These are phyloP conservation scores for Speoplatyrhinus poulsoni DNA, from an alignment of 2,113 vertebrate species.

Conservation along the genomic window DNA sequence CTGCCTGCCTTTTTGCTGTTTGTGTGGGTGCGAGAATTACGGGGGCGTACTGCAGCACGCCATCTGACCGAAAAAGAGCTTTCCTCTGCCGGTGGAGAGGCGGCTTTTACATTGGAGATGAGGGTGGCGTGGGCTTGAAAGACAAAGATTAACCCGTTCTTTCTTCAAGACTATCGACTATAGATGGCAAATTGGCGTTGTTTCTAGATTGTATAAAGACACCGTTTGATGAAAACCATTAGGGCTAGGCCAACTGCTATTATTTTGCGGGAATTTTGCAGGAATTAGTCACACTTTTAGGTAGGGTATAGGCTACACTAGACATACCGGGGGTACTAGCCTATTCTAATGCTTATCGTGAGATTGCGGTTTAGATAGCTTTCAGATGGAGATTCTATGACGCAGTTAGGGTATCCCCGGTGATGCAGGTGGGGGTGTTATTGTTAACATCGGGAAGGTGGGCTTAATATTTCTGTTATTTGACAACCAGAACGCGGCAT, in stretches of 20 bases:
- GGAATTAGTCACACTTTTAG: too few relatives aligned
- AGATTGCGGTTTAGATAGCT: neutral
- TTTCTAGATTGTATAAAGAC: neutral
- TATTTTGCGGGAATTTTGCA: too few relatives aligned
- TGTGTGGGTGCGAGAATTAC: constrained; percentile 83
- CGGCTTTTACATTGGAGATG: constrained; percentile 70
- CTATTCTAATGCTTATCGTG: neutral
- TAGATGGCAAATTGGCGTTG: neutral
- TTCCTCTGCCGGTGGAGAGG: constrained; percentile 82
- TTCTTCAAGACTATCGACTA: constrained; percentile 45
- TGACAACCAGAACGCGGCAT: too few relatives aligned
- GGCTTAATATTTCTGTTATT: neutral
- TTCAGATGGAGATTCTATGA: neutral
- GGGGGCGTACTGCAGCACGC: constrained; percentile 84
- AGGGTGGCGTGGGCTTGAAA: constrained; percentile 64
- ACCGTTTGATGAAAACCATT: neutral
- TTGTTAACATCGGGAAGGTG: neutral
- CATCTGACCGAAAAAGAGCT: constrained; percentile 85
- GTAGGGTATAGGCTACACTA: too few relatives aligned
- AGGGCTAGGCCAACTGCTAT: too few relatives aligned
- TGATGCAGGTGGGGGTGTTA: neutral
- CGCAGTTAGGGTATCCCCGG: constrained; percentile 4
- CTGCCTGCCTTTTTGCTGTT: constrained; percentile 78
- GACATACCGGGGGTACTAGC: too few relatives aligned
- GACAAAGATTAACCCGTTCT: constrained; percentile 63